phyloP scores from a whole-genome alignment of 2,888 invertebrate species.

The Portevinia maculata region DNA sequence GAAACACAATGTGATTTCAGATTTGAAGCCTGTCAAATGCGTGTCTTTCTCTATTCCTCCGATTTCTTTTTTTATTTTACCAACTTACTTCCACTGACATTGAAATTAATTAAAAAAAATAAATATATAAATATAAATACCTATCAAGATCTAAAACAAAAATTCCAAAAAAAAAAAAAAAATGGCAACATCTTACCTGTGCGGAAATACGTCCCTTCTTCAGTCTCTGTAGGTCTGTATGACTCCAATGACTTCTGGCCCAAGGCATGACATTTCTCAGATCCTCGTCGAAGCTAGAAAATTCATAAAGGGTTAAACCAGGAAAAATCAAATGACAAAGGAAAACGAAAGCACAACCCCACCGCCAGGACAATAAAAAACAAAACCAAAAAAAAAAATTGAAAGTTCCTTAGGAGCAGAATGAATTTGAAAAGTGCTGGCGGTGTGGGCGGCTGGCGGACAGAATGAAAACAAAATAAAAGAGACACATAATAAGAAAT shows the following conservation, averaged over 20 bases:
- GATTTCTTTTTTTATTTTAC: not conserved
- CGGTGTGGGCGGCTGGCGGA: not conserved
- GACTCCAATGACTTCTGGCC: conserved; percentile 90
- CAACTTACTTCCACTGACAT: conserved; percentile 38
- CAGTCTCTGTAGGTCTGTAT: conserved; percentile 90
- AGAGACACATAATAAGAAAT: too few species aligned
- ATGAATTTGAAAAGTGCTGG: conserved; percentile 1
- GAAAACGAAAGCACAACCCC: conserved; percentile 19
- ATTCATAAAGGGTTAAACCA: conserved; percentile 56
- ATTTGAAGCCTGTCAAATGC: conserved; percentile 52
- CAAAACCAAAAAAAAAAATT: conserved; percentile 67
- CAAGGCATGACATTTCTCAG: conserved; percentile 88
- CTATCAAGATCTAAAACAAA: not conserved
- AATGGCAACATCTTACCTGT: conserved; percentile 85
- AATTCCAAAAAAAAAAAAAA: conserved; percentile 8
- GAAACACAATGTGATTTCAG: conserved; percentile 25
- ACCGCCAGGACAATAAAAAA: conserved; percentile 24
- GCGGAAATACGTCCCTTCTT: conserved; percentile 90
- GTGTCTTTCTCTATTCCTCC: conserved; percentile 1
- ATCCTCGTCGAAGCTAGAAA: conserved; percentile 86
- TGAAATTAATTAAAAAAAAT: conserved; percentile 50
- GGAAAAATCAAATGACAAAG: conserved; percentile 64
- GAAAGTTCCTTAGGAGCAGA: conserved; percentile 46
- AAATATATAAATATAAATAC: not conserved
- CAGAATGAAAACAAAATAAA: conserved; percentile 23